phyloP scores from a whole-genome alignment of 53 echinoderm and acorn worm genomes.

The Mesocentrotus franciscanus region DNA sequence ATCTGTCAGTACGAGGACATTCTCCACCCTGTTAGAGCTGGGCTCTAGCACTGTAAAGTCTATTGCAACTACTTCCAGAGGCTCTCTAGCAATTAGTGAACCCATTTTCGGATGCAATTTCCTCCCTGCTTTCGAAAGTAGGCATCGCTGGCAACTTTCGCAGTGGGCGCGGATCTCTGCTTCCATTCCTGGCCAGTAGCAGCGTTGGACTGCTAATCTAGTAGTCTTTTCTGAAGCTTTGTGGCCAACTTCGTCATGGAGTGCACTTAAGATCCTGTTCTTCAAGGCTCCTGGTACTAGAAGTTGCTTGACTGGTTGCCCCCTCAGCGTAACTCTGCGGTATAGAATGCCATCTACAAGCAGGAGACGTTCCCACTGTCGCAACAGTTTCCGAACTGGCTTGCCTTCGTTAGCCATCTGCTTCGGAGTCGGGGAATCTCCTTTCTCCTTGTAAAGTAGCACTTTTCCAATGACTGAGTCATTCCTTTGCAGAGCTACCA shows the following conservation, averaged over 20 bases:
- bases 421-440: not conserved
- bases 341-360: not conserved
- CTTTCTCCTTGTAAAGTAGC: not conserved
- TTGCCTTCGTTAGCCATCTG: slow-evolving; percentile 3
- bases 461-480: not conserved
- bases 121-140: slow-evolving; percentile 68
- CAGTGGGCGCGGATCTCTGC: slow-evolving; percentile 34
- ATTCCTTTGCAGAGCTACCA: slow-evolving; percentile 24
- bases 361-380: not conserved
- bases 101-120: slow-evolving; percentile 72
- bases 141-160: slow-evolving; percentile 22
- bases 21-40: slow-evolving; percentile 59
- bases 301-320: slow-evolving; percentile 50
- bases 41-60: slow-evolving; percentile 13
- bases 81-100: slow-evolving; percentile 65
- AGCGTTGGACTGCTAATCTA: slow-evolving; percentile 3
- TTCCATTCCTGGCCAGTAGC: slow-evolving; percentile 64
- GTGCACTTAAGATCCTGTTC: slow-evolving; percentile 56
- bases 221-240: slow-evolving; percentile 12
- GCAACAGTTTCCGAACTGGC: slow-evolving; percentile 34
- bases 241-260: slow-evolving; percentile 44
- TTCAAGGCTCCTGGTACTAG: slow-evolving; percentile 70
- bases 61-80: slow-evolving; percentile 13
- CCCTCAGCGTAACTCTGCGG: not conserved
- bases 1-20: slow-evolving; percentile 77